Percentiles rank a stretch among this genome's conserved stretches.
phyloP scores from a whole-genome alignment of 2,888 invertebrate genomes.

The Leptinotarsa tumamoca region DNA sequence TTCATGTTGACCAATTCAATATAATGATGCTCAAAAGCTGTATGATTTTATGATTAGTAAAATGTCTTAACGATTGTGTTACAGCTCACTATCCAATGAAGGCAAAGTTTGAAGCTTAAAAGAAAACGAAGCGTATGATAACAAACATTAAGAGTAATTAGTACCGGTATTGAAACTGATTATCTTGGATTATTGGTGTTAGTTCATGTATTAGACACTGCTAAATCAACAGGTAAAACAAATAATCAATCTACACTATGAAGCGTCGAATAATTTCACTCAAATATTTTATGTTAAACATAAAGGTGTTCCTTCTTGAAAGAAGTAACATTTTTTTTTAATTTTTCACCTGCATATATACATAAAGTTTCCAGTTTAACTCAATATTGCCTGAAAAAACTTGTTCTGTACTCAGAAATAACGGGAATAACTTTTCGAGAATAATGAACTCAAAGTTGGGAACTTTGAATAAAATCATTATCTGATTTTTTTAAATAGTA shows the following conservation, averaged over 20 bases:
- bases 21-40: constrained; percentile 3
- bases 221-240: background rate
- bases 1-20: constrained; percentile 3
- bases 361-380: too few species aligned
- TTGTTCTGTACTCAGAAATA: too few species aligned
- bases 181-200: background rate
- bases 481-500: too few species aligned
- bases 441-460: too few species aligned
- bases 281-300: background rate
- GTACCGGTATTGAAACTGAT: background rate
- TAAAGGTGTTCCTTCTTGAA: background rate
- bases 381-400: too few species aligned
- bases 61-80: background rate
- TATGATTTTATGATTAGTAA: constrained; percentile 9
- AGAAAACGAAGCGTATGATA: constrained; percentile 4
- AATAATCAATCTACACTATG: background rate
- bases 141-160: background rate
- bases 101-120: background rate
- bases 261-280: background rate
- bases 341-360: too few species aligned
- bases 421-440: too few species aligned
- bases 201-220: background rate
- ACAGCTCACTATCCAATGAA: constrained; percentile 1
- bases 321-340: too few species aligned
- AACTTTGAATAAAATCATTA: too few species aligned